These are phyloP conservation scores for Deilephila elpenor DNA, from an alignment of 2,888 invertebrate genomes.

Conservation along the genomic window DNA sequence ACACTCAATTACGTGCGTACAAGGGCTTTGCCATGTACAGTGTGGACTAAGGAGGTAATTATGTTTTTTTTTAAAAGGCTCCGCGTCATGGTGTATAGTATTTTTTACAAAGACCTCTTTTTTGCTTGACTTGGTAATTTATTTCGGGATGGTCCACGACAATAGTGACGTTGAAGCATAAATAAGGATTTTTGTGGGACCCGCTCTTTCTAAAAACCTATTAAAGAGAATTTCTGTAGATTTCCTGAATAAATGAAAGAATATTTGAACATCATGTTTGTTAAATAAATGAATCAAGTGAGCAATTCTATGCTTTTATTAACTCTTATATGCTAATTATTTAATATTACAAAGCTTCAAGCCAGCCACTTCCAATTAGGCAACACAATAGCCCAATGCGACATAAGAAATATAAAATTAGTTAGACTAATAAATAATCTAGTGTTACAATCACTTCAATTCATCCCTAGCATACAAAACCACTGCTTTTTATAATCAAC, in stretches of 20 bases:
- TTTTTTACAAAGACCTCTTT: constrained; percentile 4
- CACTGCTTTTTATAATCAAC: neutral
- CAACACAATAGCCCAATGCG: no score
- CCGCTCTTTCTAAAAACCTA: neutral
- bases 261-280: no score
- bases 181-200: neutral
- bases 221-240: neutral
- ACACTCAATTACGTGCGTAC: constrained; percentile 2
- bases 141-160: neutral
- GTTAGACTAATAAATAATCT: no score
- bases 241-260: neutral
- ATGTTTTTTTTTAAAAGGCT: neutral
- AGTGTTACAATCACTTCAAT: neutral
- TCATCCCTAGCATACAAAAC: neutral
- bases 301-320: no score
- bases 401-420: no score
- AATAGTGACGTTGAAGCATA: neutral
- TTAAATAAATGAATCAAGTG: no score
- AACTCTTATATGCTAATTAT: no score
- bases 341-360: no score
- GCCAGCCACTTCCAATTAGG: no score
- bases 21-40: constrained; percentile 1
- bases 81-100: neutral
- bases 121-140: neutral
- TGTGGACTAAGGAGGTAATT: constrained; percentile 3